Conservation (phyloP, 2,888 invertebrate species). For the Nomada fabriciana region DNA sequence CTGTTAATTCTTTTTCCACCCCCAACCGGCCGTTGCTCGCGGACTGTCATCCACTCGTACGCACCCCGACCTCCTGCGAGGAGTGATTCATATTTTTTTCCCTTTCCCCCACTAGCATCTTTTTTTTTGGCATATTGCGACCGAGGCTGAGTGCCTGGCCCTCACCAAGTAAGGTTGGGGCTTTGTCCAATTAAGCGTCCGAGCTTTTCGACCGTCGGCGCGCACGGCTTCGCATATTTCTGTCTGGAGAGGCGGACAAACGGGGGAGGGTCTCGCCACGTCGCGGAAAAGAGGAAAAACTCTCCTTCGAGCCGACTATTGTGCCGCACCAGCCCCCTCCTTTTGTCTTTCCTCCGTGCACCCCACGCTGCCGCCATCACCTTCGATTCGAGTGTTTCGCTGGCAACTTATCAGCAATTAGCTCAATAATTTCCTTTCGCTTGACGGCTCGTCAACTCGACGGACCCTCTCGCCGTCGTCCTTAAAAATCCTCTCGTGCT, state of each 20-base stretch:
- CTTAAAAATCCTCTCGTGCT: constrained; percentile 60
- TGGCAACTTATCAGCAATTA: constrained; percentile 82
- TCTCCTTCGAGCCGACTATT: constrained; percentile 74
- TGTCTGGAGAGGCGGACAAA: constrained; percentile 78
- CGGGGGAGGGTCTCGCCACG: constrained; percentile 62
- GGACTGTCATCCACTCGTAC: constrained; percentile 66
- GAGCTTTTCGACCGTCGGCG: constrained; percentile 79
- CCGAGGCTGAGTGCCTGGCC: constrained; percentile 77
- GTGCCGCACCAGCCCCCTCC: constrained; percentile 43
- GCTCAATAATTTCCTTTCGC: constrained; percentile 82
- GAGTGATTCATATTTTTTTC: constrained; percentile 79
- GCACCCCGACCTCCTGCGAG: constrained; percentile 67
- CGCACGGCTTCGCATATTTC: constrained; percentile 81
- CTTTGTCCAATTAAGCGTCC: constrained; percentile 84
- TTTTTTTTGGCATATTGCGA: constrained; percentile 81
- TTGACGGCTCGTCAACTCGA: constrained; percentile 77
- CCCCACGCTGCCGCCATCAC: constrained; percentile 56
- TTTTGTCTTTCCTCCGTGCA: constrained; percentile 40
- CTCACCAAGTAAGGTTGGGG: constrained; percentile 78
- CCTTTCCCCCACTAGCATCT: not conserved
- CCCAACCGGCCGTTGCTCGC: constrained; percentile 25
- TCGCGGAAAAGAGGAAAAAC: constrained; percentile 77
- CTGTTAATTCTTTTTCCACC: constrained; percentile 68
- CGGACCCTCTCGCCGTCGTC: constrained; percentile 46
- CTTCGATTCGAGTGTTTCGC: constrained; percentile 75